Percentiles rank a stretch among this genome's conserved stretches.
These are phyloP conservation scores for Drosophila pectinifera DNA, from an alignment of 1,140 invertebrate species.

Conservation along the genomic window DNA sequence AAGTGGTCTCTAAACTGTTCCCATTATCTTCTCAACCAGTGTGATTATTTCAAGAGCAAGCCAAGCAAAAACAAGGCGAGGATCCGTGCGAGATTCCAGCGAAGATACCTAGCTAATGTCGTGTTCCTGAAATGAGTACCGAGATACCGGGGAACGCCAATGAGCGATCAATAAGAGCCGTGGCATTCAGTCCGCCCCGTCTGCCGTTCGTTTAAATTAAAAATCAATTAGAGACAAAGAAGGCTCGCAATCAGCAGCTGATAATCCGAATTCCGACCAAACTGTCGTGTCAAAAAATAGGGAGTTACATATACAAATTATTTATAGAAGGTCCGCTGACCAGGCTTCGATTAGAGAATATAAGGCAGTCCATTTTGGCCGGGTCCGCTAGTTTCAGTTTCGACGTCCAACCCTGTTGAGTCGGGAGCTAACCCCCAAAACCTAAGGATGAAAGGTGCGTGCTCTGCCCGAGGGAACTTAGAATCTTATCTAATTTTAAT, in stretches of 20 bases:
- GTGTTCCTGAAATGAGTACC: constrained; percentile 47
- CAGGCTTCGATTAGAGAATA: constrained; percentile 31
- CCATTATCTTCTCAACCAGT: background rate
- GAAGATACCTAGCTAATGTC: constrained; percentile 18
- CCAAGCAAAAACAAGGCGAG: background rate
- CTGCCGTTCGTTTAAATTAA: constrained; percentile 46
- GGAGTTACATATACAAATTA: background rate
- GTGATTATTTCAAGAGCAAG: constrained; percentile 5
- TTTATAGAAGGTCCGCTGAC: constrained; percentile 24
- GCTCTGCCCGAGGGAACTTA: constrained; percentile 17
- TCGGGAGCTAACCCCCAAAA: constrained; percentile 16
- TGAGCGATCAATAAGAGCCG: constrained; percentile 57
- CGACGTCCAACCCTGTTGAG: constrained; percentile 34
- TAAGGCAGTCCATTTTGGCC: constrained; percentile 33
- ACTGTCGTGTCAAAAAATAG: constrained; percentile 30
- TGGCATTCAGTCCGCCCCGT: constrained; percentile 25
- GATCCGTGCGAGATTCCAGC: constrained; percentile 13
- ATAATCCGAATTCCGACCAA: constrained; percentile 35
- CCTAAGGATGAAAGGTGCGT: constrained; percentile 45
- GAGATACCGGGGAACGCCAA: constrained; percentile 43
- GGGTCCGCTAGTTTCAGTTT: constrained; percentile 41
- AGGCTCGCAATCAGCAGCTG: constrained; percentile 37
- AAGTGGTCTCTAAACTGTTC: constrained; percentile 12
- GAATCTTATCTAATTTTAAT: constrained; percentile 68
- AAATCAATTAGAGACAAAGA: constrained; percentile 54